Percentiles rank a stretch among this genome's conserved stretches.
phyloP scores from a whole-genome alignment of 1,140 invertebrate species.

The Drosophila ohnishii region DNA sequence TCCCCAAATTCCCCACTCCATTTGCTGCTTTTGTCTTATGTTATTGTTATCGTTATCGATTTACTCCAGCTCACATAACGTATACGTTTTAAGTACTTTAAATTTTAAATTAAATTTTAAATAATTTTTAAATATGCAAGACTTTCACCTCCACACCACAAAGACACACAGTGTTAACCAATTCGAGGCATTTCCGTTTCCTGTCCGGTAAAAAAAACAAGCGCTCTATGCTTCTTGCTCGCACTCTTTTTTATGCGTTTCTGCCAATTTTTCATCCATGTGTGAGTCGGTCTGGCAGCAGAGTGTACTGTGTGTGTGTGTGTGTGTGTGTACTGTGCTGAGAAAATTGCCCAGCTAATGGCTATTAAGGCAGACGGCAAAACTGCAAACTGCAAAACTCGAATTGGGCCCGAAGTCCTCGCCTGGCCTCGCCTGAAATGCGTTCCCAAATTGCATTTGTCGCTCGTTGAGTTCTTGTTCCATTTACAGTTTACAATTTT shows the following conservation, averaged over 20 bases:
- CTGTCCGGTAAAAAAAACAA: conserved; percentile 9
- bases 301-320: conserved; percentile 6
- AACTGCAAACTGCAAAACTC: conserved; percentile 12
- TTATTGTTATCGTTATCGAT: background rate
- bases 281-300: conserved; percentile 17
- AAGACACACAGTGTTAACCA: conserved; percentile 12
- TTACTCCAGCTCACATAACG: background rate
- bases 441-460: conserved; percentile 60
- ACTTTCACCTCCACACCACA: too few relatives aligned
- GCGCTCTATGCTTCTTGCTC: conserved; percentile 20
- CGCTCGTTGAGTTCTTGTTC: conserved; percentile 43
- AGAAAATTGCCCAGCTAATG: conserved; percentile 72
- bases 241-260: conserved; percentile 54
- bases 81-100: background rate
- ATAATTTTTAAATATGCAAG: too few relatives aligned
- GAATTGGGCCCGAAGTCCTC: conserved; percentile 34
- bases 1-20: background rate
- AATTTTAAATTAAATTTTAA: too few relatives aligned
- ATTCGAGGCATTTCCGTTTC: conserved; percentile 25
- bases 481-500: conserved; percentile 61
- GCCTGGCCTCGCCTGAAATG: conserved; percentile 26
- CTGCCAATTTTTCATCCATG: conserved; percentile 70
- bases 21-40: background rate
- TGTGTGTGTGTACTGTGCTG: conserved; percentile 21
- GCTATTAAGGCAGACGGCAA: conserved; percentile 67